These are phyloP conservation scores for Lasiommata megera DNA, from an alignment of 2,888 invertebrate genomes.

Conservation along the genomic window DNA sequence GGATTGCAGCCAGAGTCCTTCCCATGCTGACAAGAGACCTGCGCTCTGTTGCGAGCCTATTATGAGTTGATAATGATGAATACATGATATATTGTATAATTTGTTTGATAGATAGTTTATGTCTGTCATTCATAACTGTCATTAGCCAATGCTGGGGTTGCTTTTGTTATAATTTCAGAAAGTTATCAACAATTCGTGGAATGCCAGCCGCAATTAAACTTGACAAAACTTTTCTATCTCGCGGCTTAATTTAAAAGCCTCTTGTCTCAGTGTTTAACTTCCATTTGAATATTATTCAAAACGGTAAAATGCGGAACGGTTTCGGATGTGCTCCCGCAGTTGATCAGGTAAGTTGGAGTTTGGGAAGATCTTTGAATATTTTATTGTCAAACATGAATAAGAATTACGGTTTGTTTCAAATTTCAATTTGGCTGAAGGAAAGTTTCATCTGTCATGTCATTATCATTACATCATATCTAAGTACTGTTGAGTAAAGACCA, in stretches of 20 bases:
- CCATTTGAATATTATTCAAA: slow-evolving; percentile 27
- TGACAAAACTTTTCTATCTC: slow-evolving; percentile 27
- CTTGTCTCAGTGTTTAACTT: slow-evolving; percentile 24
- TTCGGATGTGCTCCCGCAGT: slow-evolving; percentile 3
- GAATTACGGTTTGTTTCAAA: too few species aligned
- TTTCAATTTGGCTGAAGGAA: too few species aligned
- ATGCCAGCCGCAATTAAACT: slow-evolving; percentile 24
- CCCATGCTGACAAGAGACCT: too few species aligned
- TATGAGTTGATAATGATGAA: too few species aligned
- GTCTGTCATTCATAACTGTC: neutral
- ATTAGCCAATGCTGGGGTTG: neutral
- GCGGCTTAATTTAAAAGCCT: slow-evolving; percentile 25
- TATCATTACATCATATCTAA: too few species aligned
- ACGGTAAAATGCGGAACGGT: neutral
- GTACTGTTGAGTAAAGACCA: too few species aligned
- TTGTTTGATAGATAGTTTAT: too few species aligned
- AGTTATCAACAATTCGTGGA: slow-evolving; percentile 3
- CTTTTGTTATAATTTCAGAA: neutral
- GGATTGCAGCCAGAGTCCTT: too few species aligned
- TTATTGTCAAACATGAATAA: neutral
- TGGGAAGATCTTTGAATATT: neutral
- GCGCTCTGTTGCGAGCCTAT: too few species aligned
- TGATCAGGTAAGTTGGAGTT: neutral
- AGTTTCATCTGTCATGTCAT: too few species aligned
- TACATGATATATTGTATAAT: too few species aligned